phyloP scores from a whole-genome alignment of 2,113 vertebrate species.

The Microtus ochrogaster region DNA sequence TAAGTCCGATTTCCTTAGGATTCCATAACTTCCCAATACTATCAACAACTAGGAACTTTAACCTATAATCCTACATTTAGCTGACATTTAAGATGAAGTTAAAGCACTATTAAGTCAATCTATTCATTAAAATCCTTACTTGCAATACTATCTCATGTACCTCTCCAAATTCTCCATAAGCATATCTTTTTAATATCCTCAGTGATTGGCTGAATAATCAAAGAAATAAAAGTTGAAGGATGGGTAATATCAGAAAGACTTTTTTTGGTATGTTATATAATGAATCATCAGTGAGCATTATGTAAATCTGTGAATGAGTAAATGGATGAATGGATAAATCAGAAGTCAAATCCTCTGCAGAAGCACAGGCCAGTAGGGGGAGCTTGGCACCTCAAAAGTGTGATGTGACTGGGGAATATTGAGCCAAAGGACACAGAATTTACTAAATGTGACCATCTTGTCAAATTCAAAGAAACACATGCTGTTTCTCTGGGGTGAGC shows the following conservation, averaged over 20 bases:
- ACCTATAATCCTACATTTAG: not conserved
- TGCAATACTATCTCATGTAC: not conserved
- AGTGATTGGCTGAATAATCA: not conserved
- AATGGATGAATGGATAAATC: not conserved
- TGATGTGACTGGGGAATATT: not conserved
- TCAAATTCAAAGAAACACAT: not conserved
- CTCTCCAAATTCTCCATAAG: not conserved
- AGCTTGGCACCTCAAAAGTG: not conserved
- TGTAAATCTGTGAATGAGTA: slow-evolving; percentile 3
- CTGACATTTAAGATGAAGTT: not conserved
- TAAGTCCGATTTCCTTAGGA: not conserved
- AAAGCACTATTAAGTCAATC: not conserved
- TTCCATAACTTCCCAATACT: not conserved
- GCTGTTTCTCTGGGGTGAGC: not conserved
- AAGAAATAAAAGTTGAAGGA: not conserved
- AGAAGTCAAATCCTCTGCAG: not conserved
- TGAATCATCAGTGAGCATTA: not conserved
- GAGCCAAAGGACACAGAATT: not conserved
- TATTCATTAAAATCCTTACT: not conserved
- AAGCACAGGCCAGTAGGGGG: not conserved
- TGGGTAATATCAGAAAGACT: not conserved
- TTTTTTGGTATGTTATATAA: not conserved
- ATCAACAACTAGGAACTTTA: not conserved
- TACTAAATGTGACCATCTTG: not conserved
- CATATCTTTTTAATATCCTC: not conserved